Conservation (phyloP, 92 coral and sea anemone genomes). For the Anthopleura xanthogrammica region DNA sequence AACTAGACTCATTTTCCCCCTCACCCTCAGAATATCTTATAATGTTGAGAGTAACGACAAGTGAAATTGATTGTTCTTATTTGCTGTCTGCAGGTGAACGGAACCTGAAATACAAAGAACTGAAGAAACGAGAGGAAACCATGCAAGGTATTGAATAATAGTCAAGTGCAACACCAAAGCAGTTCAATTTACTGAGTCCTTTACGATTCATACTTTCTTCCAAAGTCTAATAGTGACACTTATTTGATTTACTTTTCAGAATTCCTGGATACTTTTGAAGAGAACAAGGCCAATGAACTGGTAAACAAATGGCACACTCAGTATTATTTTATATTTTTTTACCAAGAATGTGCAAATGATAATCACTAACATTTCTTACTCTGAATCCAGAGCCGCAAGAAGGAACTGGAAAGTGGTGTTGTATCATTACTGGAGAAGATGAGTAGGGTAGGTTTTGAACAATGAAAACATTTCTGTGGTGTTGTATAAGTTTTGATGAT, state of each 20-base stretch:
- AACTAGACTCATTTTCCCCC: too few relatives aligned
- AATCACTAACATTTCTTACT: background rate
- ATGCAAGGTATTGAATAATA: constrained; percentile 72
- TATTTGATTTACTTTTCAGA: constrained; percentile 27
- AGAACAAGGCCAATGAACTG: constrained; percentile 77
- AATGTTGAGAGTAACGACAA: too few relatives aligned
- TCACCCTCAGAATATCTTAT: too few relatives aligned
- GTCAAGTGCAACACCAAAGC: background rate
- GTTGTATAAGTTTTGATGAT: too few relatives aligned
- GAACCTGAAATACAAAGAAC: constrained; percentile 92
- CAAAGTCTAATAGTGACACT: background rate
- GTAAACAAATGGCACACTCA: constrained; percentile 36
- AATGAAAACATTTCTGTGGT: background rate
- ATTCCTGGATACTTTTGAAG: constrained; percentile 91
- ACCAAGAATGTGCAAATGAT: background rate
- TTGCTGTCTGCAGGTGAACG: constrained; percentile 62
- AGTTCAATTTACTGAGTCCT: too few relatives aligned
- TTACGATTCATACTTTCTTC: background rate
- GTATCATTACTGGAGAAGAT: constrained; percentile 77
- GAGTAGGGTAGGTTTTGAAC: constrained; percentile 75
- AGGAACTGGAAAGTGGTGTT: constrained; percentile 74
- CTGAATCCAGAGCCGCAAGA: constrained; percentile 69
- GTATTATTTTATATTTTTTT: too few relatives aligned
- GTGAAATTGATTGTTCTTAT: background rate
- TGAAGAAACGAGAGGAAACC: constrained; percentile 93